A percentile compares a stretch with the other conserved stretches of the same genome.
These are phyloP conservation scores for Drosophila sproati DNA, from an alignment of 1,140 invertebrate species.

Conservation along the genomic window DNA sequence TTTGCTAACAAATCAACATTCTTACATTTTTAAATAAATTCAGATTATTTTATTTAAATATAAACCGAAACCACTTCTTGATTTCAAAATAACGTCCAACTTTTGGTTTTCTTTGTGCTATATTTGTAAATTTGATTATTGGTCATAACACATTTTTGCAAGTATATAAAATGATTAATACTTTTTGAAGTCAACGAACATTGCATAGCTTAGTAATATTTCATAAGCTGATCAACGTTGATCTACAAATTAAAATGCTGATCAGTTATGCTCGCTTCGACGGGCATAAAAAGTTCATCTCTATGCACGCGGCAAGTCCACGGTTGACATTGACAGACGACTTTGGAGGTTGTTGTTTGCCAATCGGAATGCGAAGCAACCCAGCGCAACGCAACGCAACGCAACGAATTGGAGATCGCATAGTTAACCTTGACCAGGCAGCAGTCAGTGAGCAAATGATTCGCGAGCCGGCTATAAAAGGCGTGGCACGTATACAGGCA, in stretches of 20 bases:
- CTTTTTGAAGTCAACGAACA: background rate
- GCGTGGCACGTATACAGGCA: slow-evolving; percentile 11
- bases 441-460: slow-evolving; percentile 36
- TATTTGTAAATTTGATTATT: too few species aligned
- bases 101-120: too few species aligned
- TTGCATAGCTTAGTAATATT: background rate
- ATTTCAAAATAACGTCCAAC: too few species aligned
- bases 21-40: too few species aligned
- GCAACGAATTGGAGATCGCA: slow-evolving; percentile 54
- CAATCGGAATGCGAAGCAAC: slow-evolving; percentile 8
- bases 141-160: too few species aligned
- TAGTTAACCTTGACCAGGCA: slow-evolving; percentile 75
- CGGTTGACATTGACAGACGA: slow-evolving; percentile 58
- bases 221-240: slow-evolving; percentile 8
- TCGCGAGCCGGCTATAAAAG: slow-evolving; percentile 46
- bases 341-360: slow-evolving; percentile 59
- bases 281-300: slow-evolving; percentile 22
- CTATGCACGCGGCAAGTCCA: slow-evolving; percentile 19
- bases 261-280: slow-evolving; percentile 37
- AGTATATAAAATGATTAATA: too few species aligned
- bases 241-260: slow-evolving; percentile 43
- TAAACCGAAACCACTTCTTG: too few species aligned
- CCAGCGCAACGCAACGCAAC: background rate
- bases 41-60: too few species aligned
- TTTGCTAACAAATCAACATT: too few species aligned